Conservation (phyloP, 2,888 invertebrate genomes). For the Rhabditoides inermis region DNA sequence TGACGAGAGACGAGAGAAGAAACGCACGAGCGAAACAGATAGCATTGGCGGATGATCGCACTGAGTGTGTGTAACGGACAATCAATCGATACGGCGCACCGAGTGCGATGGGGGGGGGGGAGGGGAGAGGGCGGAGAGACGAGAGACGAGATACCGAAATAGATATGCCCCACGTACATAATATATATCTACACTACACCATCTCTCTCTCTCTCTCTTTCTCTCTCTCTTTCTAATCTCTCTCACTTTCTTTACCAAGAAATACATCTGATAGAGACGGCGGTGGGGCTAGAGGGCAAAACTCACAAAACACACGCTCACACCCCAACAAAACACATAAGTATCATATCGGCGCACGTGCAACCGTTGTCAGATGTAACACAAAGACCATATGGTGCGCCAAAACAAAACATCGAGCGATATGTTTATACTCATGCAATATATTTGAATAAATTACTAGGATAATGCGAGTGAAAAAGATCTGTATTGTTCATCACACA, state of each 20-base stretch:
- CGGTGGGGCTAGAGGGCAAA: neutral
- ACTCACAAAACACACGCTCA: neutral
- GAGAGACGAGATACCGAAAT: neutral
- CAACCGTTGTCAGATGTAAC: too few relatives aligned
- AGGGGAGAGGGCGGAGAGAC: neutral
- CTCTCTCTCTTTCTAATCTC: constrained; percentile 3
- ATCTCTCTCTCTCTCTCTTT: constrained; percentile 2
- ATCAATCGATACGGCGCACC: constrained; percentile 1
- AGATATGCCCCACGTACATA: too few relatives aligned
- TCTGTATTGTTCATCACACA: neutral
- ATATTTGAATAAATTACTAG: neutral
- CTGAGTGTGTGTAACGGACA: neutral
- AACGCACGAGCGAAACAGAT: neutral
- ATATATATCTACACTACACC: too few relatives aligned
- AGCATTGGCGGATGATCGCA: neutral
- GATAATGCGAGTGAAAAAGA: neutral
- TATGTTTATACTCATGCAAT: neutral
- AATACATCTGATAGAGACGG: neutral
- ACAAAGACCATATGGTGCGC: neutral
- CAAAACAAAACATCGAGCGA: neutral
- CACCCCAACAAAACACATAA: too few relatives aligned
- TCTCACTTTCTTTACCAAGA: constrained; percentile 1
- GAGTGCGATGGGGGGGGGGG: neutral
- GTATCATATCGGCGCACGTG: too few relatives aligned
- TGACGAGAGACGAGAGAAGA: neutral